Base-by-base conservation (phyloP, 2,888 invertebrate species). In the Protophormia terraenovae region DNA sequence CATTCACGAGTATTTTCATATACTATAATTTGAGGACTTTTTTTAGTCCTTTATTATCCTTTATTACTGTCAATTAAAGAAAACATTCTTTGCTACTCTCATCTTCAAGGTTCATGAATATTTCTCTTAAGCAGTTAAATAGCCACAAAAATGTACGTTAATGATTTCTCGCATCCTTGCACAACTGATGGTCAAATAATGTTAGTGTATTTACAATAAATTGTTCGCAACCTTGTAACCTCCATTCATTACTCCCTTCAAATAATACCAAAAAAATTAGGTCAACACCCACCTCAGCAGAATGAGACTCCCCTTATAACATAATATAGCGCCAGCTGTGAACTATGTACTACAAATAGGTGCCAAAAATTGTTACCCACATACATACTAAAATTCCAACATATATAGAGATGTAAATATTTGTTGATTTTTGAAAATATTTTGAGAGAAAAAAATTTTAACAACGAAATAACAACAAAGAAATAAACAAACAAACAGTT, bases 261-360 rank as follows among this genome's bases (percentile, higher is more conserved):
- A 7, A n/a, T 45, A 32, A 24, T n/a, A 29, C 14, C 16, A 0
- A 16, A 14, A 58, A 76, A 84, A 76, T 84, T 84, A 50, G 84
- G 79, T 84, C 84, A 84, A 53, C 41, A 82, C 64, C 71, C 71
- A 64, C 53, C 81, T 50, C 1, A 7, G 50, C n/a, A n/a, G n/a
- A n/a, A n/a, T n/a, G n/a, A n/a, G n/a, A n/a, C n/a, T n/a, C n/a
- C n/a, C n/a, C n/a, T n/a, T n/a, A n/a, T n/a, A n/a, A n/a, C n/a
- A n/a, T n/a, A n/a, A n/a, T n/a, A n/a, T n/a, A n/a, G n/a, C n/a
- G 8, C 16, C 50, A 22, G 16, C 71, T 45, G 53, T n/a, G n/a
- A n/a, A n/a, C n/a, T n/a, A n/a, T n/a, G n/a, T n/a, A n/a, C n/a
- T n/a, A n/a, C 27, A 19, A 60, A 73, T 14, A 10, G 47, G n/a